phyloP scores from a whole-genome alignment of 2,888 invertebrate genomes.

The Lymantria monacha region DNA sequence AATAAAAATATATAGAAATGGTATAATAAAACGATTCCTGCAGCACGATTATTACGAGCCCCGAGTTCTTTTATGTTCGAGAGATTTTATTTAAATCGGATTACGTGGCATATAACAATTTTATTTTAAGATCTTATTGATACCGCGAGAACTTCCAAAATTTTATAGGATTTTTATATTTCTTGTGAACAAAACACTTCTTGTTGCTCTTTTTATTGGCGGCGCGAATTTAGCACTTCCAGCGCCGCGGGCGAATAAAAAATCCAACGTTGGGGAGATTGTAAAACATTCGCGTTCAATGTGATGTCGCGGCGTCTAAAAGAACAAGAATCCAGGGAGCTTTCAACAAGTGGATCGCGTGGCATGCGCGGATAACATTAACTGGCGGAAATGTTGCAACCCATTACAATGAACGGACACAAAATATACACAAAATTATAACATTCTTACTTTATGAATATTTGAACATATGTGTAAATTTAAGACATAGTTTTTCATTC shows the following conservation, averaged over 20 bases:
- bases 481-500: too few relatives aligned
- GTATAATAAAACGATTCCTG: conserved; percentile 49
- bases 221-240: conserved; percentile 63
- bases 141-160: conserved; percentile 36
- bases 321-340: conserved; percentile 46
- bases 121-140: conserved; percentile 42
- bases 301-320: conserved; percentile 30
- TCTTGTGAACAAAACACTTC: conserved; percentile 36
- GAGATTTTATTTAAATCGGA: conserved; percentile 55
- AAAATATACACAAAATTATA: background rate
- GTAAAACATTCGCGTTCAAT: conserved; percentile 51
- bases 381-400: conserved; percentile 39
- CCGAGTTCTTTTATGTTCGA: conserved; percentile 52
- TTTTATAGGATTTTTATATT: conserved; percentile 26
- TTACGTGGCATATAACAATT: conserved; percentile 48
- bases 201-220: conserved; percentile 44
- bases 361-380: conserved; percentile 41
- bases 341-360: conserved; percentile 37
- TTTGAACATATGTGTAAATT: background rate
- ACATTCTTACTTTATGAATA: background rate
- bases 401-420: conserved; percentile 30
- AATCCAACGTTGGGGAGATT: conserved; percentile 38
- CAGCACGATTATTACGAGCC: conserved; percentile 41
- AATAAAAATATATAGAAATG: conserved; percentile 63
- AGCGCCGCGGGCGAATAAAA: conserved; percentile 50